Base-by-base conservation (phyloP, 2,888 invertebrate species). In the Watsonalla binaria region DNA sequence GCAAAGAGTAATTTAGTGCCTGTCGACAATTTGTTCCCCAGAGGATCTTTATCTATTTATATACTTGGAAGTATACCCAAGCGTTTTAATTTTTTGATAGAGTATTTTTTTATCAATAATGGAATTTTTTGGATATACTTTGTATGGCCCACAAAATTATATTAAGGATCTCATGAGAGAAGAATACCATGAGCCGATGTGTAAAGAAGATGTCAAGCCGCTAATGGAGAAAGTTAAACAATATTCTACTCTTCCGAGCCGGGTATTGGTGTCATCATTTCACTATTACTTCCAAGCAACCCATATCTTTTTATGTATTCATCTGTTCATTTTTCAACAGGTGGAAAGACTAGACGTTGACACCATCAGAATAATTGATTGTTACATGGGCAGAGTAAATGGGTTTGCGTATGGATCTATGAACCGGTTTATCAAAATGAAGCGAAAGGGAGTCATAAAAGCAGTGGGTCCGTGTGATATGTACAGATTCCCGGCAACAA, bases 81-180 rank as follows among this genome's bases (percentile, higher is more conserved):
- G 24, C 24, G 9, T 37, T 37, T 37, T 37, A 11, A 42, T 11
- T 42, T 42, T 11, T 0, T 42, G 5, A 42, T 42, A 5, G 9
- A 11, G 2, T 42, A 42, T 37, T 37, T 37, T 52, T 51, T 39
- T 42, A 50, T 45, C 9, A 51, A 54, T 45, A 51, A 92, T 92
- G 92, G 92, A 92, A 64, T 92, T 92, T 73, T 92, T 92, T 66
- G 92, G 92, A 33, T 56, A 90, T 24, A 92, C 92, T 48, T 61
- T 68, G 35, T 89, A 83, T 64, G 92, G 92, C 1, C 83, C 89
- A 50, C 87, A 89, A 70, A 86, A 90, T 71, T 90, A 88, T 52
- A 78, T 92, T n/a, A 82, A 80, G 61, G 91, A 92, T 69, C 66
- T 80, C 46, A 72, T 92, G 71, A 82, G 75, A 54, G 69, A 76